A percentile compares a stretch with the other conserved stretches of the same genome.
Conservation (phyloP, 2,888 invertebrate species). For the Coelinius sp. region DNA sequence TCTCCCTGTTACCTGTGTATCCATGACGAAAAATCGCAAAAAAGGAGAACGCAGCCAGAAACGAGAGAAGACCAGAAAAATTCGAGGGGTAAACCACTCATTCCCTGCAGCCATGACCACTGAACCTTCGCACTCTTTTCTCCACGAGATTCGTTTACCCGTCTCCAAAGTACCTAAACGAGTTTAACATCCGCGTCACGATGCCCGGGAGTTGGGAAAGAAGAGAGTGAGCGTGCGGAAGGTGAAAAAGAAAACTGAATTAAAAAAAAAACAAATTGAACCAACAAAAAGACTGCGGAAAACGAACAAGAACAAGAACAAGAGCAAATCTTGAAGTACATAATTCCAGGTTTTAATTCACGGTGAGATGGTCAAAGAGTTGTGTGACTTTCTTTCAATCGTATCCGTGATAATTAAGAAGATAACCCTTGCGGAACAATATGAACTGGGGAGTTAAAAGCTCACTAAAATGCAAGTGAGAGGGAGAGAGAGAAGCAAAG, state of each 20-base stretch:
- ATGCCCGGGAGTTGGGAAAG: slow-evolving; percentile 32
- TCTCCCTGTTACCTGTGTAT: not conserved
- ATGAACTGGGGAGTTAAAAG: slow-evolving; percentile 27
- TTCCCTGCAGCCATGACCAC: not conserved
- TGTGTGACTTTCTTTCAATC: slow-evolving; percentile 15
- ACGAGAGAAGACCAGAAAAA: not conserved
- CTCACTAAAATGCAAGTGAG: slow-evolving; percentile 8
- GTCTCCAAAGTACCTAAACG: slow-evolving; percentile 5
- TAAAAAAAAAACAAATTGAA: not conserved
- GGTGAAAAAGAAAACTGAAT: not conserved
- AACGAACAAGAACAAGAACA: slow-evolving; percentile 11
- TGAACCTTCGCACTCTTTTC: not conserved
- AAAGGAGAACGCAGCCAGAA: not conserved
- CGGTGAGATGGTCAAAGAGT: slow-evolving; percentile 12
- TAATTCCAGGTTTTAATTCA: slow-evolving; percentile 1
- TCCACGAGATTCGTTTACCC: slow-evolving; percentile 9
- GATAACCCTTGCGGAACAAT: slow-evolving; percentile 48
- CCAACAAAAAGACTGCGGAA: slow-evolving; percentile 18
- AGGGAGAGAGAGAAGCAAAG: slow-evolving; percentile 18
- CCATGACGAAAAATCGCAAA: not conserved
- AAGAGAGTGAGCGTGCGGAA: slow-evolving; percentile 40
- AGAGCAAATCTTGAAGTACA: slow-evolving; percentile 13
- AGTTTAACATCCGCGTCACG: slow-evolving; percentile 28
- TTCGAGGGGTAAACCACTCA: not conserved
- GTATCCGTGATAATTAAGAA: slow-evolving; percentile 58